Evolutionary conservation across 2,797 vertebrate species (phyloP), one percentile per base, ranked within the genome.

Genomic region (Siniperca scherzeri): DNA sequence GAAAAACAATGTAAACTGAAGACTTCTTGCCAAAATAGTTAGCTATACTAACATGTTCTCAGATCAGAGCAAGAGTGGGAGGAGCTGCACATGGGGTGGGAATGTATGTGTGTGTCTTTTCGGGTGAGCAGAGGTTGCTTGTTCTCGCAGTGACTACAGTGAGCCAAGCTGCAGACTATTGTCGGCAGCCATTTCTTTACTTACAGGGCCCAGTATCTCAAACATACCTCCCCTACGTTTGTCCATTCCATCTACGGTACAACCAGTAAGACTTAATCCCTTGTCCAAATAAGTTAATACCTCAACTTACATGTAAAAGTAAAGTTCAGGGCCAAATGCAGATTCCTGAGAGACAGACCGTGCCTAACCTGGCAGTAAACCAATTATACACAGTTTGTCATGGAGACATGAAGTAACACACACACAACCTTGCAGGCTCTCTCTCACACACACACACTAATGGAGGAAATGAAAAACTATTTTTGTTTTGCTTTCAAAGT

Each of bases 231-330:
- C 79, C 74, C 66, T 53, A 4, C 94, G 91, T 94, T 93, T 94
- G 89, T 87, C 77, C 92, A 92, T 92, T 94, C 93, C 88, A 85
- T 87, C 83, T 77, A 74, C 21, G 11, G 92, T 90, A 91, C 91
- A 88, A 92, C 85, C 92, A 87, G 87, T 83, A 71, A 83, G 91
- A 75, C 86, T 70, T 90, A 90, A 94, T 93, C 93, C 87, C 83
- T 88, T 91, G 84, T 91, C 82, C 82, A 94, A 95, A 95, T 93
- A 95, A 90, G 91, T 92, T 92, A 92, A 94, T 93, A 91, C 91
- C 90, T 93, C 85, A 85, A 81, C 92, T 74, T 90, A 93, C 91
- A 93, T 89, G 84, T 92, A 90, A 92, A 94, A 94, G 90, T 92
- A 94, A 94, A 94, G 94, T 94, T 94, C 93, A 94, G 80, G 89